phyloP scores from a whole-genome alignment of 92 coral and sea anemone genomes.

The Zoanthus sociatus region DNA sequence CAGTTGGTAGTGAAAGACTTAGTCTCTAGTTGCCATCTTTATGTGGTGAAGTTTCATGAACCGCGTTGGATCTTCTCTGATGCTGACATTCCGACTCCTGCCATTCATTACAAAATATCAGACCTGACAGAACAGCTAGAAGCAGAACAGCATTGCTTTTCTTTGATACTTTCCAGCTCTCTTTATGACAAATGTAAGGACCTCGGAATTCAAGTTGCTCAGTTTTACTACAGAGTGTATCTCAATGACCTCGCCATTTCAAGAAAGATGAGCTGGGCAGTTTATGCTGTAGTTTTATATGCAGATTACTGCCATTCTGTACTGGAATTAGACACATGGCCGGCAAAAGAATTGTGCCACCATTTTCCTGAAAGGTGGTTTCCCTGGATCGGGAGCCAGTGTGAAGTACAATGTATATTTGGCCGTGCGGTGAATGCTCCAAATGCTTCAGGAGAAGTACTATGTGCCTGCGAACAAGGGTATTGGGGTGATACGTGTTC shows the following conservation, averaged over 20 bases:
- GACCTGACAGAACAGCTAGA: constrained; percentile 47
- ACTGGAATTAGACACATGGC: constrained; percentile 78
- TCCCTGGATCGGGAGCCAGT: constrained; percentile 81
- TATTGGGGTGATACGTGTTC: constrained; percentile 70
- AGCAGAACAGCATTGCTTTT: constrained; percentile 73
- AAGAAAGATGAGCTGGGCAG: constrained; percentile 70
- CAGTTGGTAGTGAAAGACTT: constrained; percentile 51
- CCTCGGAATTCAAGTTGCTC: constrained; percentile 76
- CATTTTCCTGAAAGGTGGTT: constrained; percentile 71
- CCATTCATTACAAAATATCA: constrained; percentile 27
- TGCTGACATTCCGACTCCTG: constrained; percentile 72
- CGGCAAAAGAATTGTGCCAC: constrained; percentile 88
- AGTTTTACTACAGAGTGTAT: constrained; percentile 86
- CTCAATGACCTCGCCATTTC: constrained; percentile 74
- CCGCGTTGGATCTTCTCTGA: constrained; percentile 91
- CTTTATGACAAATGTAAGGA: constrained; percentile 70
- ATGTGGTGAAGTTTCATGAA: constrained; percentile 74
- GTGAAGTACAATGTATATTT: constrained; percentile 59
- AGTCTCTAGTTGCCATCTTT: constrained; percentile 47
- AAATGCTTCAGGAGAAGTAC: constrained; percentile 42
- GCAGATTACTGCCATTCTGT: constrained; percentile 84
- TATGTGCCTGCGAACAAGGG: constrained; percentile 67
- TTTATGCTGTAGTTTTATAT: constrained; percentile 79
- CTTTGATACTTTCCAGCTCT: constrained; percentile 79
- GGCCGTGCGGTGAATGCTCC: constrained; percentile 52